A percentile compares a stretch with the other conserved stretches of the same genome.
phyloP scores from a whole-genome alignment of 2,888 invertebrate genomes.

The Petrolisthes cinctipes region DNA sequence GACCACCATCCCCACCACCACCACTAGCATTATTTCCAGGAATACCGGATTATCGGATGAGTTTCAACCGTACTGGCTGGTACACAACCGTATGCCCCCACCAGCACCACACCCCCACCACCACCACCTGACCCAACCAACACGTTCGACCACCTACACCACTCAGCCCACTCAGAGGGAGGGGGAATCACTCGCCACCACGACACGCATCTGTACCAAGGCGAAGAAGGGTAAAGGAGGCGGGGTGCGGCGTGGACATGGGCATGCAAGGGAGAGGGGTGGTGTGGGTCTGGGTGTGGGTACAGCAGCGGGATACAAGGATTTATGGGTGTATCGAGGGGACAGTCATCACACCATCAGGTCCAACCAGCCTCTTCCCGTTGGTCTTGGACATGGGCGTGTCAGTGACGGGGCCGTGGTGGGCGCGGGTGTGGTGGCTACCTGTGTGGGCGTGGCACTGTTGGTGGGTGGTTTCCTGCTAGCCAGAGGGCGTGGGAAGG shows the following conservation, averaged over 20 bases:
- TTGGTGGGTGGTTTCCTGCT: constrained; percentile 50
- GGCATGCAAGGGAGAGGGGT: neutral
- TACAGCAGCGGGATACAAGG: constrained; percentile 19
- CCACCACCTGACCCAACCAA: neutral
- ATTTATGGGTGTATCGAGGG: constrained; percentile 47
- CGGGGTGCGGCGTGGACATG: neutral
- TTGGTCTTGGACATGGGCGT: constrained; percentile 23
- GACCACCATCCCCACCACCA: neutral
- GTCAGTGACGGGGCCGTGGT: constrained; percentile 52
- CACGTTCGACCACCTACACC: neutral
- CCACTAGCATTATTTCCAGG: too few relatives aligned
- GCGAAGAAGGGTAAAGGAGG: neutral
- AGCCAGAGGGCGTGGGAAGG: constrained; percentile 45
- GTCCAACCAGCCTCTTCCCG: constrained; percentile 26
- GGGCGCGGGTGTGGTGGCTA: constrained; percentile 56
- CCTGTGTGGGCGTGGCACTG: constrained; percentile 50
- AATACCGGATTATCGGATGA: too few relatives aligned
- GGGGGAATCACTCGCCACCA: neutral
- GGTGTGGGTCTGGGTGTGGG: neutral
- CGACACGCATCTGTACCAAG: neutral
- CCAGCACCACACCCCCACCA: neutral
- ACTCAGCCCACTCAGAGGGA: neutral
- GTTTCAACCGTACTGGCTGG: constrained; percentile 21
- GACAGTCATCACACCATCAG: constrained; percentile 23
- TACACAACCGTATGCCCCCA: constrained; percentile 30